Base-by-base conservation (phyloP, 2,113 vertebrate species). In the Myotis lucifugus region DNA sequence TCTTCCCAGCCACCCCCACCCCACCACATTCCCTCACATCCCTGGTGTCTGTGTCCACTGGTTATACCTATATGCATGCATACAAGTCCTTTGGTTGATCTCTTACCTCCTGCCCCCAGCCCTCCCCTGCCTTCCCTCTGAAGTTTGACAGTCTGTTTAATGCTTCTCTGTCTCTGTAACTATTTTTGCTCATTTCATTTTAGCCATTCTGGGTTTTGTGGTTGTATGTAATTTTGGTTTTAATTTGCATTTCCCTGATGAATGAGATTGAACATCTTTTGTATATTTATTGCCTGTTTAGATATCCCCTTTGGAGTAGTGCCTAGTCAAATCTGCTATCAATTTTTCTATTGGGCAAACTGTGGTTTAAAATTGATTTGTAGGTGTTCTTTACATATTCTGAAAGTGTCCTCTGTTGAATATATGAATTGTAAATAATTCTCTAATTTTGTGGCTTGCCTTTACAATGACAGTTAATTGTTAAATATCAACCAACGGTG, bases 211-310 rank as follows among this genome's bases (percentile, higher is more conserved):
- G 21, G 42, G 1, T 76, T 79, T 91, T 79, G 21, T 64, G 25
- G 27, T 73, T 83, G 7, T 37, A 34, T 56, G 14, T 48, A 50
- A 67, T 34, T 93, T 29, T 48, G 15, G 29, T 77, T 83, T 94
- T 83, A 93, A 74, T 93, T 81, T 92, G 21, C 18, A 85, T 74
- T 92, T 90, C 40, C 27, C 15, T 74, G 19, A 86, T 59, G 56
- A 73, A 4, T 61, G 29, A 91, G 64, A 54, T 54, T 37, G 15
- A 88, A n/a, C 86, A 85, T 52, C 19, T 59, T 96, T 79, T 82
- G 29, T 46, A 40, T 85, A 88, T 76, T 94, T 89, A 61, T 73
- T 91, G 61, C 59, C n/a, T 42, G 64, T 91, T 92, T 54, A 79
- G n/a, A 74, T 87, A 67, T 48, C 21, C 12, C 94, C 34, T 76